Conservation (phyloP, 2,797 vertebrate genomes). For the Hemitrygon akajei region DNA sequence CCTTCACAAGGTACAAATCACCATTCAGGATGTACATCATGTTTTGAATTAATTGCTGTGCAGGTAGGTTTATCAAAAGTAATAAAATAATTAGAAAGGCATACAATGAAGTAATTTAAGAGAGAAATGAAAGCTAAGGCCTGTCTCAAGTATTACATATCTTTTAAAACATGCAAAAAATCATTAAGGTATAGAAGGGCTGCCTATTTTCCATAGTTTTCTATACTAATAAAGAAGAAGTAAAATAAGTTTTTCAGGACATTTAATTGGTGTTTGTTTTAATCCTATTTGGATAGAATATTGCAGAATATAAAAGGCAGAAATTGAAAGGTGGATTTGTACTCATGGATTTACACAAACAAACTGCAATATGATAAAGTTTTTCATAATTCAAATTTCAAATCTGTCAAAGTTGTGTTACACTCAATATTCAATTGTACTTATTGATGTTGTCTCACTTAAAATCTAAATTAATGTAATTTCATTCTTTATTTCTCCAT, state of each 20-base stretch:
- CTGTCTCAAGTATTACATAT: not conserved
- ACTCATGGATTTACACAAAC: not conserved
- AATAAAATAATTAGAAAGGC: constrained; percentile 1
- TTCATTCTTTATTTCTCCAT: not conserved
- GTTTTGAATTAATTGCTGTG: not conserved
- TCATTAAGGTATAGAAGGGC: not conserved
- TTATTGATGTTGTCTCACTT: not conserved
- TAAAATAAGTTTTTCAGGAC: not conserved
- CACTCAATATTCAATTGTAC: constrained; percentile 1
- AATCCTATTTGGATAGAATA: not conserved
- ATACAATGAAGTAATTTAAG: constrained; percentile 19
- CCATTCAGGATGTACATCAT: no score
- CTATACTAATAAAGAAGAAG: not conserved
- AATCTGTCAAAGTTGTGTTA: not conserved
- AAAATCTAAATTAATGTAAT: not conserved
- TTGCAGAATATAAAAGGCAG: not conserved
- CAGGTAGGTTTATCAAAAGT: not conserved
- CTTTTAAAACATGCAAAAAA: not conserved
- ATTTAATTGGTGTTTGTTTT: not conserved
- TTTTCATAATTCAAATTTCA: not conserved
- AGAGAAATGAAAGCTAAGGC: not conserved
- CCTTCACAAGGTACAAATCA: not conserved
- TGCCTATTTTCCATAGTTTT: not conserved
- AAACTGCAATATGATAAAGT: not conserved
- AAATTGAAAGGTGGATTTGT: not conserved